Conservation (phyloP, 1,140 invertebrate species). For the Physella acuta region DNA sequence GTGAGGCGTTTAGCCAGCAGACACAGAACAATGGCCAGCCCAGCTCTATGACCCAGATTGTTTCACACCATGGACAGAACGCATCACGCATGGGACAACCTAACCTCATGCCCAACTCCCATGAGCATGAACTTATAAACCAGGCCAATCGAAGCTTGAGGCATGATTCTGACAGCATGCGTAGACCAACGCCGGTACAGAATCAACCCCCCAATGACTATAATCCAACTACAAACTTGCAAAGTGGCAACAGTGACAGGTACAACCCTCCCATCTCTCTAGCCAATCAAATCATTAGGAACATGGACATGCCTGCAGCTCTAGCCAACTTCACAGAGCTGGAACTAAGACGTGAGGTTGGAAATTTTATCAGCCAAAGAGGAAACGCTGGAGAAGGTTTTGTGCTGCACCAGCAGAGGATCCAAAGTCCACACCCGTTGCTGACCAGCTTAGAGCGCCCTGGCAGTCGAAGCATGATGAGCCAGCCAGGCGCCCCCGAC, state of each 20-base stretch:
- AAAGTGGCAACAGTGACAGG: not conserved
- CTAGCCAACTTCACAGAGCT: not conserved
- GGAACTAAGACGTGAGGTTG: not conserved
- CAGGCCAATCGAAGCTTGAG: not conserved
- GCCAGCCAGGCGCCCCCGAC: not conserved
- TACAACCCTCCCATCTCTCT: not conserved
- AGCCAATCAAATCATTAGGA: not conserved
- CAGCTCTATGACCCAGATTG: not conserved
- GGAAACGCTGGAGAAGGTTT: not conserved
- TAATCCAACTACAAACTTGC: not conserved
- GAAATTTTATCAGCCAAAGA: no score
- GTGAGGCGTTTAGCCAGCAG: not conserved
- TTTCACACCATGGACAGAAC: not conserved
- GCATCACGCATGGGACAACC: not conserved
- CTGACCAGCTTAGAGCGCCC: constrained; percentile 15
- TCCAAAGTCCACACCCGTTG: constrained; percentile 8
- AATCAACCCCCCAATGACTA: not conserved
- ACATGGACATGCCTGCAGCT: not conserved
- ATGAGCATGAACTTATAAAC: not conserved
- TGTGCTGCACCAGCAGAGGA: not conserved
- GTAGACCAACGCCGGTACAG: not conserved
- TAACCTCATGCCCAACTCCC: not conserved
- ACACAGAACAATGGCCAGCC: not conserved
- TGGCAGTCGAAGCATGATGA: constrained; percentile 15
- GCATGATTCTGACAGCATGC: not conserved